Evolutionary conservation across 2,797 vertebrate species (phyloP), one percentile per base, ranked within the genome.

Genomic region (Bovichtus variegatus): DNA sequence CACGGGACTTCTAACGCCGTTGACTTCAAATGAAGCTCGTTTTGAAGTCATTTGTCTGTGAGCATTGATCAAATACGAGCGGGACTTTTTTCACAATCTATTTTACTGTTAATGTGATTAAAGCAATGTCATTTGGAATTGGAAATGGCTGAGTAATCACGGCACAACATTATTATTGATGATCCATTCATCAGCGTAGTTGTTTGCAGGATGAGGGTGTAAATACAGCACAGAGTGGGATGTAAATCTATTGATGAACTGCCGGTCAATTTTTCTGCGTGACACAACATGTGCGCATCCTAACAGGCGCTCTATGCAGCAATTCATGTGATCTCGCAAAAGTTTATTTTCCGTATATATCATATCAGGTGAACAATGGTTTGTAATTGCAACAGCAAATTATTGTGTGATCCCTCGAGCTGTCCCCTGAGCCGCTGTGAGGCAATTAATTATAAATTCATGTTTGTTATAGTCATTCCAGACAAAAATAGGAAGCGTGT

Each of bases 401-500:
- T 71, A 82, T 69, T 74, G 65, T 78, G 81, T 79, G 87, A 90
- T 92, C 81, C 76, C 78, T 83, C 18, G 38, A 59, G 76, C 76
- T 58, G 74, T 83, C 85, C 87, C 80, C 73, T 51, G 82, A 74
- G 88, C 69, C 27, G 15, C 75, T 47, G 79, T 18, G 41, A 74
- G 75, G 74, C 78, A 74, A 90, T 91, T 90, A 72, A 91, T 93
- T 90, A 85, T 60, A 67, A 83, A 90, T 90, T 80, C 73, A 69
- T 87, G 80, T 92, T 91, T 86, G 83, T 90, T 83, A 80, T 76
- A 87, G 81, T 76, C 76, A 85, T 89, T 86, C 72, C 72, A 81
- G 78, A 84, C 76, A 65, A 85, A 89, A 88, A 91, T 49, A 77
- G 69, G 74, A 72, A 65, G 69, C 18, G 43, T 1, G 3, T 49